Base-by-base conservation (phyloP, 2,888 invertebrate species). In the Steinernema scapterisci region DNA sequence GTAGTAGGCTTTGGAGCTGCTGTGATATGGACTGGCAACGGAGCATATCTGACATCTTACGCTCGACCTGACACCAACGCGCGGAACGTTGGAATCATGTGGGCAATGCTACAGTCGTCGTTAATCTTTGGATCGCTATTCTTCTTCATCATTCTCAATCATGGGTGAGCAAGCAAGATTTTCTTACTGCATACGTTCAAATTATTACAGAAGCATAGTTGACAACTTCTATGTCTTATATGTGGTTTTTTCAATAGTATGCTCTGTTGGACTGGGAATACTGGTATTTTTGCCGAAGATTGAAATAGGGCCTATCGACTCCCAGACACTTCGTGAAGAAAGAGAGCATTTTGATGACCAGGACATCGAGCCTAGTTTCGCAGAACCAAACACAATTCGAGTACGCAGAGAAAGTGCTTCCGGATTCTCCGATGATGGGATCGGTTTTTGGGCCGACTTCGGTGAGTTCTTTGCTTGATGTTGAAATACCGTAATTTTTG, bases 21-120 rank as follows among this genome's bases (percentile, higher is more conserved):
- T 78, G 82, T 82, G 16, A 56, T 82, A 1, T 82, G 82, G 82
- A 80, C 82, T 25, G 82, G 79, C 7, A 81, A 81, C 44, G 82
- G 81, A 23, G 75, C 76, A 5, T 82, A 78, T 46, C 45, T 82
- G 0, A 78, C 80, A 0, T 70, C 77, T 16, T 70, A 77, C 16
- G 81, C 82, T 2, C 44, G 78, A 11, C 74, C 77, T n/a, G 77
- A 76, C 19, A 79, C 79, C 56, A 71, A 80, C 71, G 75, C 73
- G n/a, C 70, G 81, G 13, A 82, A 82, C 71, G 77, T 77, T 23
- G 81, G 80, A 27, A 79, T 82, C 19, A 74, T 80, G 73, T 82
- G 82, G 82, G 80, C 82, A 16, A 80, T 82, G 81, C 46, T 81
- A 23, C 72, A 72, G 51, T 46, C 48, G 16, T 72, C 48, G 27